phyloP scores from a whole-genome alignment of 2,888 invertebrate genomes.

The Urechis unicinctus region DNA sequence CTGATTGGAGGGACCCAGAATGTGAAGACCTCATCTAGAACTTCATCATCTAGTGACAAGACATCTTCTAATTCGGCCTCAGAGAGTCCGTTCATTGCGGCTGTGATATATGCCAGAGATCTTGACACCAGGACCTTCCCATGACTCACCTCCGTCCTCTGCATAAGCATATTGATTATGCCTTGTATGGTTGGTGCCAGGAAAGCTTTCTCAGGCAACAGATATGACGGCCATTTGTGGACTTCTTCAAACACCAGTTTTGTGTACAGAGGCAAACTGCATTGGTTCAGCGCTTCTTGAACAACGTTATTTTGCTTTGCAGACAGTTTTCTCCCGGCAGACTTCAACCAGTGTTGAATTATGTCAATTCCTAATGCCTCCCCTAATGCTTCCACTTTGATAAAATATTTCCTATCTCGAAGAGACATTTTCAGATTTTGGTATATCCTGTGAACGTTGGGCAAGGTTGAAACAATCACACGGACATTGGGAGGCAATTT shows the following conservation, averaged over 20 bases:
- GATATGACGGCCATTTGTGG: conserved; percentile 20
- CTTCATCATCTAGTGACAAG: conserved; percentile 22
- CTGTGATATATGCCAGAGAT: conserved; percentile 20
- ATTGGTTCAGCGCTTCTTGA: conserved; percentile 10
- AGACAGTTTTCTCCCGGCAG: conserved; percentile 3
- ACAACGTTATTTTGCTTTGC: conserved; percentile 6
- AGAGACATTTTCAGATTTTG: not conserved
- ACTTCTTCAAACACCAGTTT: conserved; percentile 20
- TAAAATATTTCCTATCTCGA: conserved; percentile 4
- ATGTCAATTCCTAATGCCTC: conserved; percentile 5
- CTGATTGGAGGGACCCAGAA: conserved; percentile 29
- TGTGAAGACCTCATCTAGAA: conserved; percentile 15
- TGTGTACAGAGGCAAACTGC: conserved; percentile 18
- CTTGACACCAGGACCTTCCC: conserved; percentile 14
- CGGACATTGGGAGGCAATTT: conserved; percentile 7
- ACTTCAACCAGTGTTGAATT: conserved; percentile 3
- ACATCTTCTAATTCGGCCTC: conserved; percentile 22
- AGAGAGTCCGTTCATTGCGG: conserved; percentile 18
- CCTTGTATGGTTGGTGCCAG: conserved; percentile 9
- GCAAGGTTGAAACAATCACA: not conserved
- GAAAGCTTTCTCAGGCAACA: conserved; percentile 8
- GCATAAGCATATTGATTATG: conserved; percentile 13
- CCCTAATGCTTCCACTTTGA: conserved; percentile 6
- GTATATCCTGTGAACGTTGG: not conserved
- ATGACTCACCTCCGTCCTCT: conserved; percentile 13